phyloP scores from a whole-genome alignment of 2,797 vertebrate species.

The Spinus pinus region DNA sequence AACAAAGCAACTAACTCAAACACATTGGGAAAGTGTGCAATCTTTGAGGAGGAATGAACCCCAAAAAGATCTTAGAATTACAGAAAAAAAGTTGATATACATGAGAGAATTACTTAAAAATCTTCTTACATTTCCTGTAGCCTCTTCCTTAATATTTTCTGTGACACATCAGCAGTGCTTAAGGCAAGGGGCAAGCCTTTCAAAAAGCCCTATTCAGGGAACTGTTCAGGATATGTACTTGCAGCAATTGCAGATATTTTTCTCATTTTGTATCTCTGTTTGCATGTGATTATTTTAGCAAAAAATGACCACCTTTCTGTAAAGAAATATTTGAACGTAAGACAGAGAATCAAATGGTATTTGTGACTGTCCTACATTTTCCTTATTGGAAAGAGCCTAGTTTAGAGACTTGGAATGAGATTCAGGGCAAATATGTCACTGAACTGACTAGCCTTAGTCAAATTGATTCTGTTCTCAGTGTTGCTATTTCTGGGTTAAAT shows the following conservation, averaged over 20 bases:
- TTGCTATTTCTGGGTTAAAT: neutral
- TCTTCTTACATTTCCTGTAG: neutral
- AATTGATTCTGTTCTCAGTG: neutral
- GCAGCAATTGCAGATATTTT: neutral
- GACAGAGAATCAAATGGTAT: neutral
- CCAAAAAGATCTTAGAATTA: neutral
- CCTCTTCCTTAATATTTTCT: neutral
- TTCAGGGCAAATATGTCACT: neutral
- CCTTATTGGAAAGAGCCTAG: neutral
- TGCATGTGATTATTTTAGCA: neutral
- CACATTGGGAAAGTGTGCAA: fast-evolving
- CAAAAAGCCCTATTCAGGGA: neutral
- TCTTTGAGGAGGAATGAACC: neutral
- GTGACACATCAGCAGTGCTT: neutral
- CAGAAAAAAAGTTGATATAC: fast-evolving
- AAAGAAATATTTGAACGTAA: neutral
- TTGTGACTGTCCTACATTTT: neutral
- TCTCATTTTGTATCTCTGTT: neutral
- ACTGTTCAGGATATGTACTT: neutral
- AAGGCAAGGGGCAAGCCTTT: neutral
- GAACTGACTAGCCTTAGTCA: neutral
- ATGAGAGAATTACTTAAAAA: neutral
- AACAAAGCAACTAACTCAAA: neutral
- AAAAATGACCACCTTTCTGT: fast-evolving
- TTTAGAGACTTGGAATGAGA: neutral